Conservation (phyloP, 2,797 vertebrate genomes). For the Microctenopoma stevenorrisi region DNA sequence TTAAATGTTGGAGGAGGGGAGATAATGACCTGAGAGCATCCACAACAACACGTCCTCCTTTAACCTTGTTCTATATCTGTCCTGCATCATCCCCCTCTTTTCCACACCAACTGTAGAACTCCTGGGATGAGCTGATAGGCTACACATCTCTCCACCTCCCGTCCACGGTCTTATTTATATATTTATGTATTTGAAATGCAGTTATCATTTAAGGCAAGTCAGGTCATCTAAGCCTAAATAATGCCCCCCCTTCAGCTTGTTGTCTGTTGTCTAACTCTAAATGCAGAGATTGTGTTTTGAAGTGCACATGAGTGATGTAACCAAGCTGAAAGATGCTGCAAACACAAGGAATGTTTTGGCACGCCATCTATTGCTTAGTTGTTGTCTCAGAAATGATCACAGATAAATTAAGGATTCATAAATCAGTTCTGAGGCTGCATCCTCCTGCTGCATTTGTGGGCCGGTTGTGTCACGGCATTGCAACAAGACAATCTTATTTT, state of each 20-base stretch:
- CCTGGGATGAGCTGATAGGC: conserved; percentile 60
- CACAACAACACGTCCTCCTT: conserved; percentile 48
- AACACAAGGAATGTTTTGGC: conserved; percentile 2
- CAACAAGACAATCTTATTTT: no score
- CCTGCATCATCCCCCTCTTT: conserved; percentile 48
- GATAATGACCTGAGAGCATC: conserved; percentile 50
- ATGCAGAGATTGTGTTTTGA: conserved; percentile 32
- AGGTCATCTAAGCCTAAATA: conserved; percentile 59
- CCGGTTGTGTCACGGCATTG: no score
- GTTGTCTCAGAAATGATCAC: no score
- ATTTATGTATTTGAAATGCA: not conserved
- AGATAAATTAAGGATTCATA: no score
- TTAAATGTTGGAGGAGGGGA: conserved; percentile 49
- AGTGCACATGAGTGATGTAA: conserved; percentile 20
- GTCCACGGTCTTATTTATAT: conserved; percentile 39
- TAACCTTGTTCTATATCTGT: conserved; percentile 71
- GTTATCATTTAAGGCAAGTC: conserved; percentile 33
- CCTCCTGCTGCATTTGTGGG: no score
- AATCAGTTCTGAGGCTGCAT: no score
- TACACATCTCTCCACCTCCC: conserved; percentile 27
- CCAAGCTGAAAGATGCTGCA: conserved; percentile 40
- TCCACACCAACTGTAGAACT: conserved; percentile 44
- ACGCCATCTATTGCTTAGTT: no score
- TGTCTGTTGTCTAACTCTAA: conserved; percentile 10
- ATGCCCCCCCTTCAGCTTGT: conserved; percentile 46